Conservation (phyloP, 2,113 vertebrate species). For the Castor canadensis region DNA sequence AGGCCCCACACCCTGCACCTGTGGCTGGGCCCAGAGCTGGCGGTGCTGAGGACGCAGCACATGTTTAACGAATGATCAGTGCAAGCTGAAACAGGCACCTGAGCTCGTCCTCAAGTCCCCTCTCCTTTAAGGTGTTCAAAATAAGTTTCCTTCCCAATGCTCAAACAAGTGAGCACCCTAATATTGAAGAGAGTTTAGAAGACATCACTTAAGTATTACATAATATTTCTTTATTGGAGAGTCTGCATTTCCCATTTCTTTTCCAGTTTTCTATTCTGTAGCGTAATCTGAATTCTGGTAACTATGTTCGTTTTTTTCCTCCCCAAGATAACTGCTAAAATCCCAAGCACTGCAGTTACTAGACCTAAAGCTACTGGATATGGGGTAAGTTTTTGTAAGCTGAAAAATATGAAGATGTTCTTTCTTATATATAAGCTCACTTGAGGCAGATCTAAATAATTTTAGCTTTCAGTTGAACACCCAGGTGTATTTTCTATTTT, state of each 20-base stretch:
- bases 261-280: conserved; percentile 46
- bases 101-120: neutral
- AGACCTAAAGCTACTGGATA: conserved; percentile 91
- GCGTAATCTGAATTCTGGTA: conserved; percentile 62
- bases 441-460: conserved; percentile 16
- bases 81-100: neutral
- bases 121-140: conserved; percentile 33
- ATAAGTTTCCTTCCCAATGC: neutral
- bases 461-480: conserved; percentile 6
- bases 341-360: conserved; percentile 90
- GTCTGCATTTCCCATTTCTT: conserved; percentile 36
- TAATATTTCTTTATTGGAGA: neutral
- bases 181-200: conserved; percentile 45
- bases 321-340: conserved; percentile 92
- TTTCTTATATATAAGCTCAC: conserved; percentile 48
- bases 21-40: neutral
- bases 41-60: no score
- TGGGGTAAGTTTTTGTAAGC: conserved; percentile 87
- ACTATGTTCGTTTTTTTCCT: conserved; percentile 69
- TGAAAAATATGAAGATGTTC: conserved; percentile 65
- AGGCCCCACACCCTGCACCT: neutral
- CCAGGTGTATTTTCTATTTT: conserved; percentile 23
- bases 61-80: neutral
- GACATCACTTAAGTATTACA: conserved; percentile 17
- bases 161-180: neutral